Base-by-base conservation (phyloP, 2,113 vertebrate genomes). In the Monarcha castaneiventris region DNA sequence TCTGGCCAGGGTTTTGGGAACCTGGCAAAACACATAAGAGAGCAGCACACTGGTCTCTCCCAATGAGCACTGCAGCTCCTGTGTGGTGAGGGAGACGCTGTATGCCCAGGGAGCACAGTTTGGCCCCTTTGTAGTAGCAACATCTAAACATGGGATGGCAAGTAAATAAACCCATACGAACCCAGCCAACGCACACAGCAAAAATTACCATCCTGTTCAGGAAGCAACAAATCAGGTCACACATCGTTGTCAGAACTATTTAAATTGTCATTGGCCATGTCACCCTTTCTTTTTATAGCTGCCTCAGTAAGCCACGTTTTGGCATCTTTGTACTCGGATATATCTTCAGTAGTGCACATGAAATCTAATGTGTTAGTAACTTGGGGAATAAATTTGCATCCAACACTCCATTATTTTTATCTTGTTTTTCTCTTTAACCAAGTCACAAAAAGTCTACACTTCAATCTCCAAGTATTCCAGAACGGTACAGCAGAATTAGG, bases 401-500 rank as follows among this genome's bases (percentile, higher is more conserved):
- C 80, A 79, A 94, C 61, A 61, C 37, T 61, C 82, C 58, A 77
- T 94, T 94, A 92, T 95, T 96, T 94, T 96, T 90, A 93, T 96
- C 90, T 86, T 95, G 82, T 91, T 96, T 96, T 97, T 88, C 90
- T 92, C 72, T 73, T 92, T 90, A 91, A 93, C 76, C 76, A 81
- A 94, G 85, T 93, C 90, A 84, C 88, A 84, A 61, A 72, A 90
- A 89, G 41, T 81, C 44, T 81, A 92, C 46, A 54, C 87, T 86
- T 90, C 86, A 63, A 87, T 77, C 80, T 92, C 61, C 75, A 80
- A 85, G 73, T 86, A 96, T 71, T 88, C 68, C 85, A 89, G 85
- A 94, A 68, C 1, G 1, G 56, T 90, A 74, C 22, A 25, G 85
- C 85, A 90, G 68, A 95, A 92, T 88, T 90, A 84, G 62, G 72